Conservation (phyloP, 2,797 vertebrate species). For the Ceyx erithaca region DNA sequence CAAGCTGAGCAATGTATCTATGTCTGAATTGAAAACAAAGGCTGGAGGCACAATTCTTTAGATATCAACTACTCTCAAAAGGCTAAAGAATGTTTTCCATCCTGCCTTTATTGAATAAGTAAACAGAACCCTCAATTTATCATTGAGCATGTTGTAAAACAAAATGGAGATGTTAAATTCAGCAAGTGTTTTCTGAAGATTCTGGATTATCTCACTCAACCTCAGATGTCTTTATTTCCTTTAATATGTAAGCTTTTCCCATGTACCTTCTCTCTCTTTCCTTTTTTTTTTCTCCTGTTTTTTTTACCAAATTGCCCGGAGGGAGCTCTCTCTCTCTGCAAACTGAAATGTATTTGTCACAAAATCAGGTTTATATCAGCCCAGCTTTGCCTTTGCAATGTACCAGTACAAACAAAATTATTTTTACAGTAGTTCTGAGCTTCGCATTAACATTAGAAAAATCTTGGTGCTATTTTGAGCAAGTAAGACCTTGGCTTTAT, state of each 20-base stretch:
- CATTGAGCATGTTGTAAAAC: neutral
- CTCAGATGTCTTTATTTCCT: neutral
- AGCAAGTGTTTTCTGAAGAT: neutral
- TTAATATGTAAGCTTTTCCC: neutral
- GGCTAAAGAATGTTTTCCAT: neutral
- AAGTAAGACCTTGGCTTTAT: neutral
- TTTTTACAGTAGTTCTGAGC: slow-evolving; percentile 10
- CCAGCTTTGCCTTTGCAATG: neutral
- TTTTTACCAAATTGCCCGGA: neutral
- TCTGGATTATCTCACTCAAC: neutral
- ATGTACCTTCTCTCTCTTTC: neutral
- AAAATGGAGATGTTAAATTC: neutral
- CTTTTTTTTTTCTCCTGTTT: neutral
- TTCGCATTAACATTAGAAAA: neutral
- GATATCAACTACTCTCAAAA: neutral
- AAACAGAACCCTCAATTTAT: neutral
- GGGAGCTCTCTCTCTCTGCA: neutral
- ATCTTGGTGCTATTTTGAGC: neutral
- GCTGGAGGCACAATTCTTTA: neutral
- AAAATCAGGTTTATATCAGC: neutral
- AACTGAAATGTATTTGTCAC: neutral
- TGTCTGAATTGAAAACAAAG: neutral
- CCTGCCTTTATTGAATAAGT: neutral
- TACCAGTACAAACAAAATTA: neutral
- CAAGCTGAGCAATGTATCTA: neutral